Evolutionary conservation across 2,888 invertebrate genomes (phyloP).

Genomic region (Synergus japonicus): DNA sequence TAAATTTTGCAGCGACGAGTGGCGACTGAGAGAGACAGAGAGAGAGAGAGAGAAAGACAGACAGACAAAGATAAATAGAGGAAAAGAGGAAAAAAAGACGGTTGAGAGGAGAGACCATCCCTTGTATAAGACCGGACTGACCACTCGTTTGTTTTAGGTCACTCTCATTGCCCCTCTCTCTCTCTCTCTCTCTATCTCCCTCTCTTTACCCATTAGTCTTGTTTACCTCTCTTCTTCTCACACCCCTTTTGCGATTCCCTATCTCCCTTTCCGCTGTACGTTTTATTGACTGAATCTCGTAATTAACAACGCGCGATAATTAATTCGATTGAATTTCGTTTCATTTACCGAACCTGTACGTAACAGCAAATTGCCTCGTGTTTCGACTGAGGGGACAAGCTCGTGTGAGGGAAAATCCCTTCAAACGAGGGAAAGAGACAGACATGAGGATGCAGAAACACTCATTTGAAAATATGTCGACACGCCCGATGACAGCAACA

Average conservation of each 20-base stretch:
- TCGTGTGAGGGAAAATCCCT: neutral
- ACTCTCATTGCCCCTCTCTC: neutral
- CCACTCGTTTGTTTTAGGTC: conserved; percentile 38
- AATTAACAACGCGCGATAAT: conserved; percentile 71
- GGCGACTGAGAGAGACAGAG: neutral
- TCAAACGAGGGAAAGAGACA: neutral
- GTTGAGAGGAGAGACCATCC: neutral
- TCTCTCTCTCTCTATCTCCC: neutral
- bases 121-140: conserved; percentile 13
- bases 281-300: conserved; percentile 68
- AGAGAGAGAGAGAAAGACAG: too few species aligned
- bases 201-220: conserved; percentile 35
- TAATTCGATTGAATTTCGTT: conserved; percentile 72
- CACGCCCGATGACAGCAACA: conserved; percentile 1
- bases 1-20: conserved; percentile 46
- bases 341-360: conserved; percentile 55
- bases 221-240: conserved; percentile 35
- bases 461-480: conserved; percentile 5
- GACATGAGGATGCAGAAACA: neutral
- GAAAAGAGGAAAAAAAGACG: neutral
- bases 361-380: conserved; percentile 60
- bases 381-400: conserved; percentile 15
- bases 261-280: conserved; percentile 47
- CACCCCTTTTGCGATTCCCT: conserved; percentile 36
- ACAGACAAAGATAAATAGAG: neutral